Conservation (phyloP, 2,113 vertebrate genomes). For the Semicossyphus pulcher region DNA sequence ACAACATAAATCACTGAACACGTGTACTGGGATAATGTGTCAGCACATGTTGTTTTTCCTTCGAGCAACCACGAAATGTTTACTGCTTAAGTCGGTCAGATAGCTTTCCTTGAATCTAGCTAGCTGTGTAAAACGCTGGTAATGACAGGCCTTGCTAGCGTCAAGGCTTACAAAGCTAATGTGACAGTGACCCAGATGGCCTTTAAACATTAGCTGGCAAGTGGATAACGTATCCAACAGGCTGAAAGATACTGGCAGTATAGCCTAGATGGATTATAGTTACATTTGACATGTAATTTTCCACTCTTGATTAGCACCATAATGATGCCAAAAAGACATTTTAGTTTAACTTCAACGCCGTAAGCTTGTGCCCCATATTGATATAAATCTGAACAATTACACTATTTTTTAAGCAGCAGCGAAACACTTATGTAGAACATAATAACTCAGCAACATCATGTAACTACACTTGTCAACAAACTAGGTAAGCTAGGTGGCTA, state of each 20-base stretch:
- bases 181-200: conserved; percentile 30
- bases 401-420: background rate
- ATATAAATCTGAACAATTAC: background rate
- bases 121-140: background rate
- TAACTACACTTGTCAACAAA: conserved; percentile 11
- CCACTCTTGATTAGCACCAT: background rate
- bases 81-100: background rate
- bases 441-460: background rate
- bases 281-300: background rate
- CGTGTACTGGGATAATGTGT: conserved; percentile 53
- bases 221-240: background rate
- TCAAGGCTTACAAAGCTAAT: background rate
- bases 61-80: background rate
- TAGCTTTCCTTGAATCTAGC: background rate
- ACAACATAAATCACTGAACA: conserved; percentile 67
- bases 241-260: background rate
- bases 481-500: conserved; percentile 27
- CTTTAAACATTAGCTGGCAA: background rate
- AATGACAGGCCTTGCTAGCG: conserved; percentile 5
- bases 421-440: background rate
- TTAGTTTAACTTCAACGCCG: accelerated
- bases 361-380: accelerated
- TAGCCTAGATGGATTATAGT: background rate
- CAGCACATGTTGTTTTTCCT: conserved; percentile 65
- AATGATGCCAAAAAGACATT: background rate